Conservation (phyloP, 1,140 invertebrate genomes). For the Drosophila gunungcola region DNA sequence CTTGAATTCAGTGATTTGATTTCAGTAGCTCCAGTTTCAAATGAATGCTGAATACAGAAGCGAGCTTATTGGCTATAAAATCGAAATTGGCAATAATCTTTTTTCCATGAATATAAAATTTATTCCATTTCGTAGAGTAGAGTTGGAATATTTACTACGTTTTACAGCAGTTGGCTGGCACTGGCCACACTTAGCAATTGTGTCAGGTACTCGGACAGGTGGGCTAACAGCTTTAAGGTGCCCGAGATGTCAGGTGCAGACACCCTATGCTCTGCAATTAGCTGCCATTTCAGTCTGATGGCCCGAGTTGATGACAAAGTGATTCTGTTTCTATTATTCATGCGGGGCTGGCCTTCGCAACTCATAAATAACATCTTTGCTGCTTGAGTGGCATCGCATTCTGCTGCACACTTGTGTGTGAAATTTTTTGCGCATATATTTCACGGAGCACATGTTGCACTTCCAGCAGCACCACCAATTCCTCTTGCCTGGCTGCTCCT, state of each 20-base stretch:
- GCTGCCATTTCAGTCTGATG: conserved; percentile 17
- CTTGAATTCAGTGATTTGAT: too few relatives aligned
- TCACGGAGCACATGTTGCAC: conserved; percentile 64
- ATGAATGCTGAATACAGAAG: too few relatives aligned
- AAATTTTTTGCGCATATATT: conserved; percentile 70
- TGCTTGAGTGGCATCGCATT: conserved; percentile 61
- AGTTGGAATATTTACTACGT: too few relatives aligned
- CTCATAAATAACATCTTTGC: conserved; percentile 65
- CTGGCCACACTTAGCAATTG: neutral
- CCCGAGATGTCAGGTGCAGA: conserved; percentile 7
- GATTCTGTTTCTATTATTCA: conserved; percentile 56
- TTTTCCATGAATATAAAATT: too few relatives aligned
- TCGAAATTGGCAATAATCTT: too few relatives aligned
- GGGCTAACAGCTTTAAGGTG: conserved; percentile 20
- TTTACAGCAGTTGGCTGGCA: neutral
- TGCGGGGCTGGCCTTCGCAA: conserved; percentile 27
- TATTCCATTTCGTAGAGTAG: too few relatives aligned
- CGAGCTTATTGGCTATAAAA: too few relatives aligned
- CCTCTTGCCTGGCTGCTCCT: conserved; percentile 9
- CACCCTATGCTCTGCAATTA: conserved; percentile 28
- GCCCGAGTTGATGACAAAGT: conserved; percentile 42
- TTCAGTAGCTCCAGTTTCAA: too few relatives aligned
- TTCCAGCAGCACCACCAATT: conserved; percentile 26
- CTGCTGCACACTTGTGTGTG: conserved; percentile 59
- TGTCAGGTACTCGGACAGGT: conserved; percentile 19